Percentiles rank a stretch among this genome's conserved stretches.
Evolutionary conservation across 2,888 invertebrate species (phyloP).

Genomic region (Choristoneura rosaceana): DNA sequence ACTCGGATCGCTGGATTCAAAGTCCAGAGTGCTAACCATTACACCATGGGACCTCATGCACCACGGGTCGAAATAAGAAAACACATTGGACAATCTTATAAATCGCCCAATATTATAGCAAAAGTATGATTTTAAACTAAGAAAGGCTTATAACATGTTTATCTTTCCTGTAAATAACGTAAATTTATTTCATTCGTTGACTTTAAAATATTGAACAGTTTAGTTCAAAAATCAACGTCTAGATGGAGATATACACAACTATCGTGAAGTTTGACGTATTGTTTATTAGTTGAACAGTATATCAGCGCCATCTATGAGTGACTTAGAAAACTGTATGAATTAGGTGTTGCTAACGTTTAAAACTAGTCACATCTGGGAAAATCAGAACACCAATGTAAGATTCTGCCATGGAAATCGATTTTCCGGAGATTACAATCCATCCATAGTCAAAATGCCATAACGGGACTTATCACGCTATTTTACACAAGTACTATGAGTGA

Average conservation of each 20-base stretch:
- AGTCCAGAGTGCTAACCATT: slow-evolving; percentile 87
- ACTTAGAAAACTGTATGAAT: neutral
- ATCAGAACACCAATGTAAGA: neutral
- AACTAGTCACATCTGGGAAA: slow-evolving; percentile 6
- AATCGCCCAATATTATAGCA: slow-evolving; percentile 1
- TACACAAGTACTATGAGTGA: no score
- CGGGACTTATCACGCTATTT: no score
- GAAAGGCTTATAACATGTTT: neutral
- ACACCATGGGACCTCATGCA: slow-evolving; percentile 82
- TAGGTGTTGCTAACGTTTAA: slow-evolving; percentile 1
- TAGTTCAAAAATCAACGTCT: slow-evolving; percentile 19
- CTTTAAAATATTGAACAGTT: slow-evolving; percentile 1
- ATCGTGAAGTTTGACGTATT: slow-evolving; percentile 30
- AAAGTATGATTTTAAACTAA: neutral
- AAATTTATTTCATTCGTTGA: neutral
- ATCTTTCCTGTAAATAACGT: neutral
- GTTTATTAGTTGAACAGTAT: neutral
- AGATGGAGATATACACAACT: slow-evolving; percentile 24
- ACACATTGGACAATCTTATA: slow-evolving; percentile 13
- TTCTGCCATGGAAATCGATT: no score
- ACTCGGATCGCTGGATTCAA: slow-evolving; percentile 86
- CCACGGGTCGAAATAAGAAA: slow-evolving; percentile 42
- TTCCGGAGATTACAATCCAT: no score
- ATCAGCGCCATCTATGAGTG: slow-evolving; percentile 28
- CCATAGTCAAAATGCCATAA: no score